A percentile compares a stretch with the other conserved stretches of the same genome.
phyloP scores from a whole-genome alignment of 2,797 vertebrate genomes.

The Cetoscarus ocellatus region DNA sequence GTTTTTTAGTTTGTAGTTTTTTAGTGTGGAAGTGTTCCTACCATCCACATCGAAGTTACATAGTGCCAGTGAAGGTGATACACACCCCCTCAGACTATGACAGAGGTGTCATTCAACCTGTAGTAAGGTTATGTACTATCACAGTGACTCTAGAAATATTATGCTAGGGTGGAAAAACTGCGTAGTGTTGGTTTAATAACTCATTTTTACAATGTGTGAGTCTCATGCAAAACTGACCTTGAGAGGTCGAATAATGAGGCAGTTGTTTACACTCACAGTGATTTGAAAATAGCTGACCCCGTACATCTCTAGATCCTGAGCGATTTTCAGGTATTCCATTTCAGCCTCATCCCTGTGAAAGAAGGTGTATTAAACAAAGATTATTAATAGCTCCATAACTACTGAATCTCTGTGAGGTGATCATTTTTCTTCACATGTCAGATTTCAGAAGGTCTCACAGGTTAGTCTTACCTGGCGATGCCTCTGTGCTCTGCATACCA shows the following conservation, averaged over 20 bases:
- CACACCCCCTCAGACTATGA: too few relatives aligned
- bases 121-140: too few relatives aligned
- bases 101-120: too few relatives aligned
- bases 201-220: not conserved
- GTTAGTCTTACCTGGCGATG: slow-evolving; percentile 89
- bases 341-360: slow-evolving; percentile 90
- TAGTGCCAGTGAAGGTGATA: too few relatives aligned
- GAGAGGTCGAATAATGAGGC: not conserved
- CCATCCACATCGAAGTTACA: too few relatives aligned
- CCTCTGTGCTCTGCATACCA: slow-evolving; percentile 95
- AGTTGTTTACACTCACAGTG: slow-evolving; percentile 84
- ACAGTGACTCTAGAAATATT: too few relatives aligned
- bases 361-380: not conserved
- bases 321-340: slow-evolving; percentile 96
- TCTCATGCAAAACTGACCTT: not conserved
- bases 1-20: too few relatives aligned
- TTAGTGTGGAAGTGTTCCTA: too few relatives aligned
- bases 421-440: slow-evolving; percentile 2
- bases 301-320: slow-evolving; percentile 95
- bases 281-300: slow-evolving; percentile 95
- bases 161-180: too few relatives aligned
- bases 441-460: slow-evolving; percentile 10
- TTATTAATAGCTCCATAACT: not conserved
- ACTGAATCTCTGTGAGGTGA: slow-evolving; percentile 4
- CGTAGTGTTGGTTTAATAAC: too few relatives aligned